Evolutionary conservation across 2,888 invertebrate species (phyloP), one percentile per base, ranked within the genome.

Genomic region (Leucozona laternaria): DNA sequence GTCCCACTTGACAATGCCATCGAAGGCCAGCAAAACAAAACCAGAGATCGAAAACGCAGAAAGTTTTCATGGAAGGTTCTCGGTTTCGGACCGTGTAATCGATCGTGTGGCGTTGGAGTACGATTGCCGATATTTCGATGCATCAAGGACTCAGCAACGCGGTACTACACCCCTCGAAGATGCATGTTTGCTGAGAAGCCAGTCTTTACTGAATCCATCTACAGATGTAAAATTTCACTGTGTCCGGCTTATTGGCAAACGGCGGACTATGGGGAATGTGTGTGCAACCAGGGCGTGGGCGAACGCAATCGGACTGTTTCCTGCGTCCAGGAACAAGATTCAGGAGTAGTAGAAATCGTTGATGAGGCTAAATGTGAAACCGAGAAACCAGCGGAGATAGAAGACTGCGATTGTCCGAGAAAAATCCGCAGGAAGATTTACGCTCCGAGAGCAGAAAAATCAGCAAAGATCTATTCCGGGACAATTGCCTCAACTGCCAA

Each of bases 201-300:
- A 0, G 91, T 93, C 20, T 92, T 93, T 20, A 94, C 94, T 89
- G 94, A 94, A 13, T 93, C 94, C 60, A 90, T 92, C 88, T 92
- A 96, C 91, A 94, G 95, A 28, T 97, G 97, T 90, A 97, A 97
- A 91, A 93, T 94, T 0, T 95, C 94, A 45, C 95, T 97, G 0
- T 98, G 98, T 90, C 95, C 96, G 7, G 95, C 97, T 0, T 95
- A 96, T 83, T 98, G 98, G 98, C 90, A 91, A 13, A 94, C 95
- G 64, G 94, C 95, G 0, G 94, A 95, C 17, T 98, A 97, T 96
- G 95, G 95, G 15, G 94, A 95, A 0, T 98, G 98, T 90, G 95
- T 95, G 13, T 97, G 98, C 91, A 96, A 76, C 0, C 80, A 88
- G 0, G 89, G 88, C 0, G 83, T 45, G 5, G 97, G 97, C 0